These are phyloP conservation scores for Galagoides demidoff DNA, from an alignment of 2,797 vertebrate genomes.

Conservation along the genomic window DNA sequence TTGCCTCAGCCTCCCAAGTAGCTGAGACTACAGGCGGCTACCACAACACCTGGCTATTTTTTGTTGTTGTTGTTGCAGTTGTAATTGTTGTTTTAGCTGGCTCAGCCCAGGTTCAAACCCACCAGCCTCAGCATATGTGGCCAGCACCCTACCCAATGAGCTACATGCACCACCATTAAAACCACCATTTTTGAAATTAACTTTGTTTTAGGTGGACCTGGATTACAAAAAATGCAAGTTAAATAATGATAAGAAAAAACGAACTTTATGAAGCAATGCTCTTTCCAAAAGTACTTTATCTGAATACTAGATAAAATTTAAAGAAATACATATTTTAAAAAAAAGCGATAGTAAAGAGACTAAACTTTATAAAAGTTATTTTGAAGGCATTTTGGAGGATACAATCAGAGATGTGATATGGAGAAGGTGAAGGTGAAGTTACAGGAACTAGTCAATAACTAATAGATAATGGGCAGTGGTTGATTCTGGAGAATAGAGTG, in stretches of 20 bases:
- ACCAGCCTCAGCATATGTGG: too few species aligned
- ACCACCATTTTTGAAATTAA: background rate
- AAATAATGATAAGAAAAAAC: background rate
- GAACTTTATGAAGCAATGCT: background rate
- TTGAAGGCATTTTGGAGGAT: background rate
- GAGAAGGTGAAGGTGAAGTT: background rate
- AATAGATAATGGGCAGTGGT: background rate
- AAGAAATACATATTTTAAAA: background rate
- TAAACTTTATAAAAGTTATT: constrained; percentile 1
- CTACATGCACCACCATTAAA: background rate
- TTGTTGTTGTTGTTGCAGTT: too few species aligned
- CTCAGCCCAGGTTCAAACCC: too few species aligned
- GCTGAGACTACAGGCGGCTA: too few species aligned
- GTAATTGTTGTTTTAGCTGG: too few species aligned
- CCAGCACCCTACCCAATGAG: too few species aligned
- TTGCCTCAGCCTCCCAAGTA: too few species aligned
- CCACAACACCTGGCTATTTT: too few species aligned
- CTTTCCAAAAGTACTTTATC: constrained; percentile 23
- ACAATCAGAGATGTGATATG: background rate
- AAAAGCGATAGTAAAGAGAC: background rate
- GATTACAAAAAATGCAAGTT: background rate
- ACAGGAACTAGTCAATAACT: background rate
- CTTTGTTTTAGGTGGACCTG: background rate
- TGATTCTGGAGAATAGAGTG: background rate
- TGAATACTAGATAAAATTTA: background rate